These are phyloP conservation scores for Halictus quadricinctus DNA, from an alignment of 2,888 invertebrate genomes.

Conservation along the genomic window DNA sequence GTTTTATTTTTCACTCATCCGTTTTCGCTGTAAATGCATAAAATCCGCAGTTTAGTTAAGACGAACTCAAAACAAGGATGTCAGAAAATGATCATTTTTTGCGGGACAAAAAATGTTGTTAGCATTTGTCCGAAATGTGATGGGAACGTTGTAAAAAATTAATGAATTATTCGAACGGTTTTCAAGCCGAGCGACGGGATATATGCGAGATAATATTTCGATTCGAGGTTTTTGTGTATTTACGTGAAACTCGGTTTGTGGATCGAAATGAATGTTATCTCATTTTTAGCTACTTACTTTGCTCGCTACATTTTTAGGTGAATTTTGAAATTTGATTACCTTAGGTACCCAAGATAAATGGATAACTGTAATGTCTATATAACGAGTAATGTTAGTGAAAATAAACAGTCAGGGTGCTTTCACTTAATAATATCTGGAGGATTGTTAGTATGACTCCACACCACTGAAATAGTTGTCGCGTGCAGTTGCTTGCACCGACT, in stretches of 20 bases:
- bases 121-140: no score
- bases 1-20: no score
- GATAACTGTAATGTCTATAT: background rate
- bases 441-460: background rate
- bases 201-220: background rate
- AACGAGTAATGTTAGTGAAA: background rate
- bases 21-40: no score
- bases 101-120: no score
- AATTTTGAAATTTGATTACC: background rate
- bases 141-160: no score
- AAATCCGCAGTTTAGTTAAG: no score
- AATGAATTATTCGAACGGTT: no score
- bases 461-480: background rate
- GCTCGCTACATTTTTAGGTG: background rate
- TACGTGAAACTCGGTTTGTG: background rate
- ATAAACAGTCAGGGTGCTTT: background rate
- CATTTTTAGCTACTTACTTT: no score
- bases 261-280: no score
- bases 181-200: no score
- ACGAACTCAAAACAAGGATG: no score
- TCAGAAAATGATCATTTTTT: no score
- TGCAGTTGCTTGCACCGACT: background rate
- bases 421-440: background rate
- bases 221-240: background rate
- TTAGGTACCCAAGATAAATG: background rate